A percentile compares a stretch with the other conserved stretches of the same genome.
phyloP scores from a whole-genome alignment of 2,113 vertebrate species.

The Ctenodactylus gundi region DNA sequence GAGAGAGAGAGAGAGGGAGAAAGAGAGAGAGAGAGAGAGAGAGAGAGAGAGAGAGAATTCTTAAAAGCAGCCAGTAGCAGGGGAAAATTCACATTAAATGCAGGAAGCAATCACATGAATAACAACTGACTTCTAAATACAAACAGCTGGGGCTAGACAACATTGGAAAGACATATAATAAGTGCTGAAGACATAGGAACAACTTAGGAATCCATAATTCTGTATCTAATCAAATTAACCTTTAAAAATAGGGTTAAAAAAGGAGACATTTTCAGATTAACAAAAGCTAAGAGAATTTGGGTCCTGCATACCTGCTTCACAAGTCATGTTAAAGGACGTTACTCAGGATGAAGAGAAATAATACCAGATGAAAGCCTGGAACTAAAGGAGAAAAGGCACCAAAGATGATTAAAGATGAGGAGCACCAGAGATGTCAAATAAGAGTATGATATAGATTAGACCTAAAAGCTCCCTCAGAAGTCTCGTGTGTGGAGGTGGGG shows the following conservation, averaged over 20 bases:
- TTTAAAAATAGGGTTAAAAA: background rate
- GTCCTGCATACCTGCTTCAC: background rate
- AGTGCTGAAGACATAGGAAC: background rate
- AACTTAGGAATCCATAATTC: background rate
- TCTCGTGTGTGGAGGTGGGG: too few relatives aligned
- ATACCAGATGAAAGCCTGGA: background rate
- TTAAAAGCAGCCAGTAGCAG: background rate
- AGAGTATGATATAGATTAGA: too few relatives aligned
- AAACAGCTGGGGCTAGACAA: background rate
- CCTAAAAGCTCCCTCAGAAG: too few relatives aligned
- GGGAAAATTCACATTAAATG: background rate
- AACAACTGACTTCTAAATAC: background rate
- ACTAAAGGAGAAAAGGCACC: background rate
- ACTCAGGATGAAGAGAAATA: background rate
- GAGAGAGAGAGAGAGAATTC: too few relatives aligned
- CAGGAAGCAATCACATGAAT: background rate
- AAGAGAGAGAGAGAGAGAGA: background rate
- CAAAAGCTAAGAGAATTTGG: background rate
- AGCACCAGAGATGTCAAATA: background rate
- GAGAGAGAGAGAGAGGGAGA: background rate
- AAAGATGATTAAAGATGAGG: background rate
- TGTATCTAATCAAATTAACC: background rate
- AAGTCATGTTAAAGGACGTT: background rate
- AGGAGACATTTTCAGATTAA: background rate
- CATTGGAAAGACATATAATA: background rate